phyloP scores from a whole-genome alignment of 2,888 invertebrate species.

The Melieria omissa region DNA sequence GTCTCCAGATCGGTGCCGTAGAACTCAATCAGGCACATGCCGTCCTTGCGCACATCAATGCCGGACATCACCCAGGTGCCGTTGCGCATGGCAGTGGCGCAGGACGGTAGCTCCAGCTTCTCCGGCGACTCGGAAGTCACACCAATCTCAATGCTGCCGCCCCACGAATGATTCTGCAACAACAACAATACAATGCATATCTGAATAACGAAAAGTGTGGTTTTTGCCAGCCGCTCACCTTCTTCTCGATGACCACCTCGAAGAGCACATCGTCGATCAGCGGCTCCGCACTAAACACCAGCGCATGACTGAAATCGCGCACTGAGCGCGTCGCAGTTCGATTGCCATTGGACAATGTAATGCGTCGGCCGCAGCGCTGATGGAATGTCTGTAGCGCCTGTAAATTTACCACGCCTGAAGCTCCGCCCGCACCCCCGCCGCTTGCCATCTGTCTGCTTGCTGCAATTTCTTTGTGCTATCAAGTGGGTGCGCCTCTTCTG shows the following conservation, averaged over 20 bases:
- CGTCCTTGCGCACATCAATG: constrained; percentile 86
- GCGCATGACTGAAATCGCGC: constrained; percentile 88
- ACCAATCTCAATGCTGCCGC: constrained; percentile 81
- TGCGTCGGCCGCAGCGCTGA: constrained; percentile 84
- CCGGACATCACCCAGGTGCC: constrained; percentile 95
- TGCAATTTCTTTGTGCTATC: neutral
- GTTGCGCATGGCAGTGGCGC: constrained; percentile 81
- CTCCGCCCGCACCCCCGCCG: constrained; percentile 1
- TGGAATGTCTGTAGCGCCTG: constrained; percentile 71
- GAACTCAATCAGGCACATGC: constrained; percentile 81
- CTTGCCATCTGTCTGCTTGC: neutral
- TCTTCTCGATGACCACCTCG: constrained; percentile 88
- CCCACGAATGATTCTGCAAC: constrained; percentile 80
- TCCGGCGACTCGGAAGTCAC: constrained; percentile 78
- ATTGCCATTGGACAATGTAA: constrained; percentile 85
- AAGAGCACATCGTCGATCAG: constrained; percentile 84
- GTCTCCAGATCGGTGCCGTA: constrained; percentile 89
- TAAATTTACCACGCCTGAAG: constrained; percentile 31
- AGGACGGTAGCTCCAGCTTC: constrained; percentile 76
- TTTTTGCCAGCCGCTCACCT: constrained; percentile 70
- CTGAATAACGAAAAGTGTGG: neutral
- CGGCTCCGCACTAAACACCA: constrained; percentile 84
- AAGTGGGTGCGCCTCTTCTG: neutral
- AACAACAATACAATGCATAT: neutral
- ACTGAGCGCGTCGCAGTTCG: constrained; percentile 83